Evolutionary conservation across 2,113 vertebrate species (phyloP).

Genomic region (Oenanthe melanoleuca): DNA sequence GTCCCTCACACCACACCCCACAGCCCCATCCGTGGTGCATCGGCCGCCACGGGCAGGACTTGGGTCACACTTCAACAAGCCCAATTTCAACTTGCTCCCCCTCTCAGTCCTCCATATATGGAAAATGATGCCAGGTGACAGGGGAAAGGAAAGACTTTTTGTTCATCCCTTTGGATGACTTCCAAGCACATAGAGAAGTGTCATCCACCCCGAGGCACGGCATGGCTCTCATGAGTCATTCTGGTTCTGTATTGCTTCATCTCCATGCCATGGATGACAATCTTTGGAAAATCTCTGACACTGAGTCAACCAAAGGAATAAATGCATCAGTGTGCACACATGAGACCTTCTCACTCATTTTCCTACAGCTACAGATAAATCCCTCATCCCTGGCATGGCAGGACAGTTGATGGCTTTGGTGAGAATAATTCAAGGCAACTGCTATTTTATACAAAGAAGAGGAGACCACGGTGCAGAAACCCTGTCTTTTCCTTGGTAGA

Average conservation of each 20-base stretch:
- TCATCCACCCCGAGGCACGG: background rate
- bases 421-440: constrained; percentile 70
- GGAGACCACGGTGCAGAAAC: constrained; percentile 40
- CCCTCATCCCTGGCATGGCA: constrained; percentile 46
- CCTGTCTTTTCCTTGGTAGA: constrained; percentile 67
- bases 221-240: background rate
- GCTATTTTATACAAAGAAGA: constrained; percentile 59
- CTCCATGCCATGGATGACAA: background rate
- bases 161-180: background rate
- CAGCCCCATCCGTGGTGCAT: accelerated
- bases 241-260: background rate
- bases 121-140: background rate
- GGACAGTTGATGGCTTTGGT: constrained; percentile 55
- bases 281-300: constrained; percentile 27
- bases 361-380: constrained; percentile 51
- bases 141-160: constrained; percentile 15
- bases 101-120: constrained; percentile 4
- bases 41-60: background rate
- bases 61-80: constrained; percentile 33
- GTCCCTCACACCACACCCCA: background rate
- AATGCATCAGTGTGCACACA: constrained; percentile 48
- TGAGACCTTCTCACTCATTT: constrained; percentile 14
- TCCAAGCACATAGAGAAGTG: background rate
- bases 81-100: constrained; percentile 47
- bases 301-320: constrained; percentile 19